Evolutionary conservation across 2,888 invertebrate species (phyloP), one percentile per base, ranked within the genome.

Genomic region (Baronia brevicornis): DNA sequence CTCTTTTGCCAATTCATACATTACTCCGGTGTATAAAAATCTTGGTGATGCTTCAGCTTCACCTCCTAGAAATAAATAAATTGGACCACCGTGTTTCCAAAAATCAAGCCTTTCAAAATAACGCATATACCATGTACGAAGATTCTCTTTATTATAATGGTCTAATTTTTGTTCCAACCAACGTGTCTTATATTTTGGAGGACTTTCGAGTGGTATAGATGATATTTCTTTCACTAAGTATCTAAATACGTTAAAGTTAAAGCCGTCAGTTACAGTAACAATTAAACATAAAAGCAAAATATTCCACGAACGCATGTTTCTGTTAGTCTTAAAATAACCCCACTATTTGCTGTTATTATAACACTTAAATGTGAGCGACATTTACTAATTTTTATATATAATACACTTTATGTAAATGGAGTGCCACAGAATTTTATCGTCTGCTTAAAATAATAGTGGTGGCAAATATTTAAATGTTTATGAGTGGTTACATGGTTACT

Each of bases 81-180:
- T 53, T 2, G 79, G 75, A 2, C 77, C 77, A 19, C 51, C 51
- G 4, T 44, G 38, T 46, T 52, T 62, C 68, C 68, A 75, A 18
- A 54, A 54, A 22, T 71, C 61, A 8, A 65, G 45, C 41, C 66
- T 63, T 56, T 70, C 62, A 33, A 70, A 72, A 39, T 74, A 79
- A 28, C 66, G 64, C 80, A 80, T 79, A 14, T 60, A 54, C 74
- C 73, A 82, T 0, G 49, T 61, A 4, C 67, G 50, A 3, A 40
- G 55, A 8, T 78, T 67, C 1, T 41, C 50, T 3, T 44, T 13
- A 39, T 75, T 47, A 18, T 78, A 80, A 43, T 82, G 73, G 28
- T 82, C 74, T 18, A 82, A 36, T 0, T 71, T 67, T 41, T 77
- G 79, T 28, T 56, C 44, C 4, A 78, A 61, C 73, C 74, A 72